Evolutionary conservation across 2,113 vertebrate genomes (phyloP).

Genomic region (Anhinga anhinga): DNA sequence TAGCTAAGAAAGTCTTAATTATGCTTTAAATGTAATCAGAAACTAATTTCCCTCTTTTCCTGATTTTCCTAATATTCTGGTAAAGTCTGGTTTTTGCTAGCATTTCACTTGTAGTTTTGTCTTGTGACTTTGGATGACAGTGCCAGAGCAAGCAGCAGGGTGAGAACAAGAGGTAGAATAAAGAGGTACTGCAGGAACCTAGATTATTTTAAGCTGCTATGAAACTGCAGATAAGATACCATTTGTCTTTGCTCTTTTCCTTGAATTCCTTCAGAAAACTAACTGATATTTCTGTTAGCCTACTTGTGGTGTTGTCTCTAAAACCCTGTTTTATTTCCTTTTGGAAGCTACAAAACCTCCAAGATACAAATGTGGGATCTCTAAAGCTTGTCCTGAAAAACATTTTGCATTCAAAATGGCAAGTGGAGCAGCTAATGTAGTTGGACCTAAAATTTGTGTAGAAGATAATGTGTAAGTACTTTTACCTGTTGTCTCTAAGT

Average conservation of each 20-base stretch:
- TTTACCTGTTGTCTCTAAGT: not conserved
- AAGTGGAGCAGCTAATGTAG: slow-evolving; percentile 94
- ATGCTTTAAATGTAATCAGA: not conserved
- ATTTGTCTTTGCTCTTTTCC: not conserved
- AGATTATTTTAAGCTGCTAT: not conserved
- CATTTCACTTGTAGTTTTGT: not conserved
- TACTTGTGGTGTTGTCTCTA: not conserved
- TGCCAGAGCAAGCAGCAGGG: not conserved
- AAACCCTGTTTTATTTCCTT: not conserved
- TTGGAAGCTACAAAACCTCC: slow-evolving; percentile 78
- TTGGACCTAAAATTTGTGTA: slow-evolving; percentile 93
- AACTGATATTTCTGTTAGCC: not conserved
- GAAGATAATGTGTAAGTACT: slow-evolving; percentile 90
- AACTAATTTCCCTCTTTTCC: not conserved
- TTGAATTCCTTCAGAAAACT: not conserved
- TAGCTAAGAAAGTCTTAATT: slow-evolving; percentile 10
- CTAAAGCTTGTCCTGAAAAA: slow-evolving; percentile 86
- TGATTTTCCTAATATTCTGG: not conserved
- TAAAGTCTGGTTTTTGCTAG: not conserved
- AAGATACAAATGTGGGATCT: slow-evolving; percentile 86
- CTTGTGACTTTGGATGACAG: not conserved
- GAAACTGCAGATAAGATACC: not conserved
- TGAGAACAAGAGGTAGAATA: not conserved
- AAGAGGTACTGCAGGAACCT: not conserved
- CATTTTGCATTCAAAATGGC: slow-evolving; percentile 95